Evolutionary conservation across 2,113 vertebrate species (phyloP).

Genomic region (Brachypodius melanocephalos): DNA sequence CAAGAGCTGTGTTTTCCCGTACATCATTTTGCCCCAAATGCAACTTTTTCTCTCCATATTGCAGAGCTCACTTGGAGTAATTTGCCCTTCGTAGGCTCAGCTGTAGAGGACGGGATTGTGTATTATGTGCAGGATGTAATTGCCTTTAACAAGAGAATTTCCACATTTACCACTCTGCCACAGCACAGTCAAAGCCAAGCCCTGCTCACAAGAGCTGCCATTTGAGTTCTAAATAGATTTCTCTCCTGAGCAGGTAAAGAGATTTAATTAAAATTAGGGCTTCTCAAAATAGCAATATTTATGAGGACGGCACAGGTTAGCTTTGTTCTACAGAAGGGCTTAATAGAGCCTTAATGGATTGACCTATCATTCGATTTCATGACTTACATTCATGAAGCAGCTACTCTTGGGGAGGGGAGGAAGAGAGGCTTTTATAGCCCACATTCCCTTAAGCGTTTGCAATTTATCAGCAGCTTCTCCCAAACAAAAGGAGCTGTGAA

Average conservation of each 20-base stretch:
- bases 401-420: conserved; percentile 79
- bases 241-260: conserved; percentile 86
- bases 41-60: conserved; percentile 40
- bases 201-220: conserved; percentile 77
- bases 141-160: conserved; percentile 73
- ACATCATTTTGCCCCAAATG: neutral
- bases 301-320: conserved; percentile 87
- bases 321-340: conserved; percentile 92
- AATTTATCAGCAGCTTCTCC: conserved; percentile 88
- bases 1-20: neutral
- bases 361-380: conserved; percentile 87
- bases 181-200: conserved; percentile 68
- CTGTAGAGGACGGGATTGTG: conserved; percentile 55
- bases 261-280: conserved; percentile 95
- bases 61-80: conserved; percentile 46
- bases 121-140: conserved; percentile 68
- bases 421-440: conserved; percentile 77
- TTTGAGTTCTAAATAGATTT: conserved; percentile 86
- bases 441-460: conserved; percentile 94
- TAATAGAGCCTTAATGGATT: conserved; percentile 94
- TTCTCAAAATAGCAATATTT: conserved; percentile 88
- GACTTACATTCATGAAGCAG: conserved; percentile 84
- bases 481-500: conserved; percentile 92
- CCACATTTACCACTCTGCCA: conserved; percentile 67
- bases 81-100: conserved; percentile 70